Conservation (phyloP, 2,888 invertebrate genomes). For the Papilio elwesi region DNA sequence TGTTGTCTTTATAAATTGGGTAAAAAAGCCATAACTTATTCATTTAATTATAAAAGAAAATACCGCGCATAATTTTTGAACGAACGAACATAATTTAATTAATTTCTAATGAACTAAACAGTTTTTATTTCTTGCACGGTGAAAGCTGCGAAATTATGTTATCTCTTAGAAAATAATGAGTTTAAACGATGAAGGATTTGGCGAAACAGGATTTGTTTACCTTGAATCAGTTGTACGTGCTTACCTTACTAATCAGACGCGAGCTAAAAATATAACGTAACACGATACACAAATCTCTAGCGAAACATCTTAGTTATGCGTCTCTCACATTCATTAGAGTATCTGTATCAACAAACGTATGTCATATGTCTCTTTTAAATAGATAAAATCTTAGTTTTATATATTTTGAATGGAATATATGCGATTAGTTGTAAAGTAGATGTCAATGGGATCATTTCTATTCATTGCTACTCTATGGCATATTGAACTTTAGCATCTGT, state of each 20-base stretch:
- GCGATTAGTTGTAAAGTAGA: conserved; percentile 41
- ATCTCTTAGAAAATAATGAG: background rate
- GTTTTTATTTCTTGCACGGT: background rate
- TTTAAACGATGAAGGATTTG: conserved; percentile 44
- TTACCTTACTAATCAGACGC: conserved; percentile 48
- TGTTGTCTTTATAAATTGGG: too few species aligned
- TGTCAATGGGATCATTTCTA: conserved; percentile 49
- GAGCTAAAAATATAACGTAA: conserved; percentile 23
- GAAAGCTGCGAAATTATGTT: conserved; percentile 42
- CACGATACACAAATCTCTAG: conserved; percentile 16
- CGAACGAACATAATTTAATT: too few species aligned
- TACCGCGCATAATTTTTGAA: too few species aligned
- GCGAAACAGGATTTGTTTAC: conserved; percentile 45
- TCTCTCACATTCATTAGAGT: conserved; percentile 24
- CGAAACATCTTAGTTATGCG: conserved; percentile 26
- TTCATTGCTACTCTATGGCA: conserved; percentile 48
- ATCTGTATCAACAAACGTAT: background rate
- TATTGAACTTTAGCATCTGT: conserved; percentile 46
- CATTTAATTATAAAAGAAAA: too few species aligned
- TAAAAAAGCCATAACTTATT: too few species aligned
- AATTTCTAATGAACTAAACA: too few species aligned
- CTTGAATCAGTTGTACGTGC: conserved; percentile 52
- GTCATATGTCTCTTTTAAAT: background rate
- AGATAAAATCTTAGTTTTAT: conserved; percentile 3
- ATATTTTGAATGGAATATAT: conserved; percentile 19